Base-by-base conservation (phyloP, 2,113 vertebrate species). In the Theropithecus gelada region DNA sequence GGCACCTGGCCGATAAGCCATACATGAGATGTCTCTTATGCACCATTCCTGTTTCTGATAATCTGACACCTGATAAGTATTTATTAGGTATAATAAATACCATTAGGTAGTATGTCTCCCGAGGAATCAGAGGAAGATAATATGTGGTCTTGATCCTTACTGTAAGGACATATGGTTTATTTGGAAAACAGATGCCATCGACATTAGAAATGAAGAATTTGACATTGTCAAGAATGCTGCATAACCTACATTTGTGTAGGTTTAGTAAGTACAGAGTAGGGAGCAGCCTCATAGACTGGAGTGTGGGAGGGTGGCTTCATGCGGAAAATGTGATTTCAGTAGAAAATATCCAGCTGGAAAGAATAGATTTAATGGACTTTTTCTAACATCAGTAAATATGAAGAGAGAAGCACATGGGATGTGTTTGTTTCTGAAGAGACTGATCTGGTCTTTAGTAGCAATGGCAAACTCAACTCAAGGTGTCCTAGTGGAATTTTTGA, bases 101-200 rank as follows among this genome's bases (percentile, higher is more conserved):
- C 27, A 32, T 64, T 64, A 64, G 61, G 43, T 85, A 92, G 17
- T 7, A 9, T 35, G 50, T 2, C 35, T 7, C 11, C 35, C 20
- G 66, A 59, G 8, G 48, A 48, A 92, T 84, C 4, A 59, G 18
- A 48, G 45, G 68, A 96, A 85, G 16, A 81, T 32, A 61, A 50
- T 27, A 48, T 3, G 27, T 40, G n/a, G 5, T 27, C 30, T 80
- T 94, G 16, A 32, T 35, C 16, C 20, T 84, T 84, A 80, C 12
- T 20, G 93, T 93, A 91, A 94, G 10, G 45, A 83, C 2, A n/a
- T 11, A 43, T 40, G 38, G 61, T 95, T 84, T 80, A 90, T 70
- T 86, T 59, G 0, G 11, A 6, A 10, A 25, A 73, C 85, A 66
- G 23, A 76, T 80, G 27, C 48, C 30, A n/a, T 1, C 61, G 55